phyloP scores from a whole-genome alignment of 1,140 invertebrate genomes.

The Nebria ingens region DNA sequence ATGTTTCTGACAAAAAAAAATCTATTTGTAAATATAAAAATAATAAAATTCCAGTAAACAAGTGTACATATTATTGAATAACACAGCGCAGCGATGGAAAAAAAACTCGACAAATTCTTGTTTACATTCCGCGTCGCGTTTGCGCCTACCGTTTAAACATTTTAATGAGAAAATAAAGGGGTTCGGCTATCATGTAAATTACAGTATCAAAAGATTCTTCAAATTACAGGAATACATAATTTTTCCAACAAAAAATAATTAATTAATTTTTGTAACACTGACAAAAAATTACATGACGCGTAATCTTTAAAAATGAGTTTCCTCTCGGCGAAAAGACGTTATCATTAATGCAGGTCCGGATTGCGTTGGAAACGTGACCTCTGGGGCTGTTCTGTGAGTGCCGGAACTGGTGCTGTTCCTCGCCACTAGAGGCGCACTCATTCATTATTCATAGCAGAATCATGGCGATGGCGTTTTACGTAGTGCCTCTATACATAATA shows the following conservation, averaged over 20 bases:
- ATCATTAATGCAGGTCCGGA: not conserved
- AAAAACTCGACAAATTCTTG: not conserved
- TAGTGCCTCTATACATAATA: too few species aligned
- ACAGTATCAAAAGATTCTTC: not conserved
- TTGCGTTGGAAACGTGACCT: not conserved
- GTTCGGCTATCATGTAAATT: not conserved
- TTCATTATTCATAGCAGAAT: not conserved
- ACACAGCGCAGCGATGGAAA: too few species aligned
- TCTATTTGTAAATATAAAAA: too few species aligned
- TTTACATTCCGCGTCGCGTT: not conserved
- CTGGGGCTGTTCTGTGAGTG: not conserved
- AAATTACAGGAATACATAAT: not conserved
- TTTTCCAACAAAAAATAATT: not conserved
- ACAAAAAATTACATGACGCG: slow-evolving; percentile 1
- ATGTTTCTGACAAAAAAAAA: too few species aligned
- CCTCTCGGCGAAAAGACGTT: not conserved
- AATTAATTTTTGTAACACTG: not conserved
- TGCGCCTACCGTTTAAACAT: not conserved
- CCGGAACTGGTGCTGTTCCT: not conserved
- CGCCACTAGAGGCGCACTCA: not conserved
- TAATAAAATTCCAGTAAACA: not conserved
- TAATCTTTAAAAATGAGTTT: slow-evolving; percentile 9
- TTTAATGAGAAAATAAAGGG: not conserved
- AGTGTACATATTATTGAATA: too few species aligned
- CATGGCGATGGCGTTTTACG: not conserved